Conservation (phyloP, 2,113 vertebrate genomes). For the Tachysurus fulvidraco region DNA sequence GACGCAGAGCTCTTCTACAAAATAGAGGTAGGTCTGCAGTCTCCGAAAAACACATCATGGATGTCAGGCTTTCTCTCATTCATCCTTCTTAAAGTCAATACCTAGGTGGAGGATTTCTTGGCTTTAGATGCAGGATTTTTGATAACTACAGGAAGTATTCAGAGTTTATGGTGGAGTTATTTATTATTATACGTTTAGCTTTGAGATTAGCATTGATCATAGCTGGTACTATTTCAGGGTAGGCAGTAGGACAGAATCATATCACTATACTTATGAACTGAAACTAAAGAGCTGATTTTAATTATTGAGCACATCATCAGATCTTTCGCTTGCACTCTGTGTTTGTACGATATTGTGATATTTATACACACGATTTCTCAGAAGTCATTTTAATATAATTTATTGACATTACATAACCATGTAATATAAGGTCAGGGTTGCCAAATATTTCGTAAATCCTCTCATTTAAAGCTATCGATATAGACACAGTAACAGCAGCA, state of each 20-base stretch:
- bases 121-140: not conserved
- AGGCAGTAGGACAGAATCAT: not conserved
- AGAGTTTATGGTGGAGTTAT: not conserved
- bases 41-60: not conserved
- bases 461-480: not conserved
- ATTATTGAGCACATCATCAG: not conserved
- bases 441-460: not conserved
- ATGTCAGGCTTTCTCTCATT: not conserved
- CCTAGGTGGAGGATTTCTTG: not conserved
- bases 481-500: not conserved
- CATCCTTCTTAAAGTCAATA: not conserved
- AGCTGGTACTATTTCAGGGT: not conserved
- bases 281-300: not conserved
- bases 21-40: slow-evolving; percentile 75
- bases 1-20: slow-evolving; percentile 92
- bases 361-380: not conserved
- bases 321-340: not conserved
- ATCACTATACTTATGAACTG: not conserved
- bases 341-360: not conserved
- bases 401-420: not conserved
- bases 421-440: not conserved
- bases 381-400: not conserved
- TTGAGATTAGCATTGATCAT: not conserved
- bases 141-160: not conserved
- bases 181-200: not conserved